Evolutionary conservation across 2,113 vertebrate genomes (phyloP).

Genomic region (Dromas ardeola): DNA sequence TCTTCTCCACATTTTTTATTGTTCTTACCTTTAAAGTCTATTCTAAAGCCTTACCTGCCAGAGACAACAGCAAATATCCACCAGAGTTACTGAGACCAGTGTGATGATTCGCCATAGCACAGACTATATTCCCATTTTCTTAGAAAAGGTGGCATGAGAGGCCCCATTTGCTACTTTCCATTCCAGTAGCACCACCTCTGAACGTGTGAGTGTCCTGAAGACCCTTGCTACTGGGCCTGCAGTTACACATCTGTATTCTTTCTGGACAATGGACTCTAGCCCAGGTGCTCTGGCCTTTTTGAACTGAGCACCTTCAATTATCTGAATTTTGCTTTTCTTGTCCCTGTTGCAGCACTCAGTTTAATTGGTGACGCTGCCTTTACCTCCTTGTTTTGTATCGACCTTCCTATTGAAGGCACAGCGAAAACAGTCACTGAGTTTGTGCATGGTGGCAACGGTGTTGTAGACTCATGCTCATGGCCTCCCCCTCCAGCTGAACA

Average conservation of each 20-base stretch:
- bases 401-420: background rate
- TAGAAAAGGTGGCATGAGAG: background rate
- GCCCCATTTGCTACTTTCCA: background rate
- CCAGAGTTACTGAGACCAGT: background rate
- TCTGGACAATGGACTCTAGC: background rate
- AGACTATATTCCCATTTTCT: background rate
- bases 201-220: background rate
- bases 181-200: background rate
- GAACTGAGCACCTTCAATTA: background rate
- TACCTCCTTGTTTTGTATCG: accelerated
- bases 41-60: background rate
- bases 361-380: background rate
- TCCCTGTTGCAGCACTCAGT: background rate
- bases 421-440: background rate
- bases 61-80: background rate
- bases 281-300: background rate
- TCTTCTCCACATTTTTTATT: background rate
- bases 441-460: accelerated
- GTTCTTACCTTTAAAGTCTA: background rate
- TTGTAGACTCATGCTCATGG: accelerated
- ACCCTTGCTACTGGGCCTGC: background rate
- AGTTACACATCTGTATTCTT: background rate
- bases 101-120: background rate
- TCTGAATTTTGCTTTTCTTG: background rate
- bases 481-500: background rate